A percentile compares a stretch with the other conserved stretches of the same genome.
Conservation (phyloP, 2,797 vertebrate species). For the Sebastes nivosus region DNA sequence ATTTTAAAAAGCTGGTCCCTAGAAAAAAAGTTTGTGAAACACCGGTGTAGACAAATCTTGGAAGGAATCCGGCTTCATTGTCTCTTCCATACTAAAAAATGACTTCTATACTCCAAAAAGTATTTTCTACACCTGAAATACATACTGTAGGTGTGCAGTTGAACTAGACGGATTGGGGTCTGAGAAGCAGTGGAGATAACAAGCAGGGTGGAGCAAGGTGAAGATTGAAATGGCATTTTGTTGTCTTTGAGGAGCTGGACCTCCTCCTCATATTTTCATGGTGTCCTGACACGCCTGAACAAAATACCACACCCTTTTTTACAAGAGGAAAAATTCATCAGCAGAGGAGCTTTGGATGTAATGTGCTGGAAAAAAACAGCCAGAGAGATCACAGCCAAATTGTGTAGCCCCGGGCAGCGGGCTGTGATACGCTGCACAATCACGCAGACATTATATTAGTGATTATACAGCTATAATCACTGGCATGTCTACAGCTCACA, state of each 20-base stretch:
- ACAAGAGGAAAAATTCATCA: conserved; percentile 42
- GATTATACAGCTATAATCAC: conserved; percentile 59
- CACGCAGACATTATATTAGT: conserved; percentile 73
- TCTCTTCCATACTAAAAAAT: background rate
- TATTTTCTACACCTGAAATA: background rate
- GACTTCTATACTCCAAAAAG: background rate
- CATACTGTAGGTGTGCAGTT: background rate
- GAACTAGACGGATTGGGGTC: background rate
- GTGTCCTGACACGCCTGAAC: conserved; percentile 66
- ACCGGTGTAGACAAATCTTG: background rate
- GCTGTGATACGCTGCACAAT: conserved; percentile 64
- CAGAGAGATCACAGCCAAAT: conserved; percentile 13
- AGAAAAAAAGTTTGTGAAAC: too few relatives aligned
- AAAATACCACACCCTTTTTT: conserved; percentile 57
- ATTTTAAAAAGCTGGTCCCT: too few relatives aligned
- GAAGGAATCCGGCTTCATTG: background rate
- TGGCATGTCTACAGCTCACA: conserved; percentile 36
- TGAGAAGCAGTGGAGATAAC: background rate
- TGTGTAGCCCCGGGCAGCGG: conserved; percentile 52
- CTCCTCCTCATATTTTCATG: conserved; percentile 31
- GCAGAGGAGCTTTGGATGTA: conserved; percentile 43
- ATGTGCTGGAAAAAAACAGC: conserved; percentile 66
- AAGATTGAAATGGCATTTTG: conserved; percentile 6
- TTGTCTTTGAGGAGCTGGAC: conserved; percentile 3
- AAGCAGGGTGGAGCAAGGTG: conserved; percentile 15